phyloP scores from a whole-genome alignment of 2,888 invertebrate species.

The Mycogona germanica region DNA sequence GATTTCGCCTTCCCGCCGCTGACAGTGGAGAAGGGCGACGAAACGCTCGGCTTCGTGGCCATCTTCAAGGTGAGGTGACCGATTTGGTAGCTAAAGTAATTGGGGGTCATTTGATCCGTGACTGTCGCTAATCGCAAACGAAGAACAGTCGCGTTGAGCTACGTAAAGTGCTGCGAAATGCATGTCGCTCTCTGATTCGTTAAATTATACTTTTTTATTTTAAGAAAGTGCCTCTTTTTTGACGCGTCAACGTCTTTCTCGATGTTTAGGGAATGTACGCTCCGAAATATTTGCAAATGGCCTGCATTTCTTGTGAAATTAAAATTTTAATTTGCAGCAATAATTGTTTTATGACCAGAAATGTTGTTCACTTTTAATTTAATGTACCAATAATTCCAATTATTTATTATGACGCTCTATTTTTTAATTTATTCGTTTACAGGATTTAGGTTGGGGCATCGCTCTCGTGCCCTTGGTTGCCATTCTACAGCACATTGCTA shows the following conservation, averaged over 20 bases:
- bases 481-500: slow-evolving; percentile 79
- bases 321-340: neutral
- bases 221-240: too few species aligned
- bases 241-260: too few species aligned
- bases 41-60: slow-evolving; percentile 1
- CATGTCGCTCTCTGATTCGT: neutral
- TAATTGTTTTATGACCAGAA: neutral
- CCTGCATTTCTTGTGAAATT: too few species aligned
- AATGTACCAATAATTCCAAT: too few species aligned
- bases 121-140: neutral
- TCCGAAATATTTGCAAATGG: too few species aligned
- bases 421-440: neutral
- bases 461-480: slow-evolving; percentile 76
- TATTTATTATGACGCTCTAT: neutral
- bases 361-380: neutral
- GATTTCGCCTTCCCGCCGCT: slow-evolving; percentile 12
- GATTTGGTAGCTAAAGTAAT: neutral
- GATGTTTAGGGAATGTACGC: too few species aligned
- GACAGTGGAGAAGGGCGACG: neutral
- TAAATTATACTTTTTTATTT: too few species aligned
- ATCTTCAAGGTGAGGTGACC: slow-evolving; percentile 5
- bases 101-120: too few species aligned
- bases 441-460: slow-evolving; percentile 69
- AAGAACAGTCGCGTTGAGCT: neutral
- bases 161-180: neutral